Evolutionary conservation across 2,888 invertebrate genomes (phyloP).

Genomic region (Brenthis ino): DNA sequence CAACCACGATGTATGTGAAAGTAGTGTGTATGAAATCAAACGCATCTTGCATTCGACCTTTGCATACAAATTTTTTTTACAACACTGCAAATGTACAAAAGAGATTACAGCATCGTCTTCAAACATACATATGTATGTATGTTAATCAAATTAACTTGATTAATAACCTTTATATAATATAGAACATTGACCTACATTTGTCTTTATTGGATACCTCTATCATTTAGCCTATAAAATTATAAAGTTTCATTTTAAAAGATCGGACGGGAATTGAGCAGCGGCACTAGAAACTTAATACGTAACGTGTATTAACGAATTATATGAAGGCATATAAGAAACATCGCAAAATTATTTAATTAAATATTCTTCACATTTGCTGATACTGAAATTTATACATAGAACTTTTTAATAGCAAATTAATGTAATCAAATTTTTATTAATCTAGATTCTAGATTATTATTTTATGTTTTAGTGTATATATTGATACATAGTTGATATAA

Average conservation of each 20-base stretch:
- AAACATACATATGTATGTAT: not conserved
- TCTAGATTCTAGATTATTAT: too few species aligned
- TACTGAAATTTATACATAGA: too few species aligned
- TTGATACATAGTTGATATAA: too few species aligned
- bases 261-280: not conserved
- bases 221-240: not conserved
- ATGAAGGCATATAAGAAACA: too few species aligned
- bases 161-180: conserved; percentile 16
- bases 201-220: conserved; percentile 1
- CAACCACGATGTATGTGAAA: conserved; percentile 22
- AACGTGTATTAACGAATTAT: not conserved
- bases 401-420: too few species aligned
- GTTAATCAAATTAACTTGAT: conserved; percentile 10
- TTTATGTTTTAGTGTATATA: too few species aligned
- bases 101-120: not conserved
- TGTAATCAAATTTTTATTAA: too few species aligned
- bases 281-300: too few species aligned
- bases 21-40: conserved; percentile 22
- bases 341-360: too few species aligned
- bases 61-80: conserved; percentile 2
- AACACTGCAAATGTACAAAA: not conserved
- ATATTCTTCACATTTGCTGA: too few species aligned
- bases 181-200: conserved; percentile 12
- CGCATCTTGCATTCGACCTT: conserved; percentile 18
- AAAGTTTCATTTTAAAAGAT: not conserved